These are phyloP conservation scores for Megaceryle maxima DNA, from an alignment of 2,113 vertebrate species.

Conservation along the genomic window DNA sequence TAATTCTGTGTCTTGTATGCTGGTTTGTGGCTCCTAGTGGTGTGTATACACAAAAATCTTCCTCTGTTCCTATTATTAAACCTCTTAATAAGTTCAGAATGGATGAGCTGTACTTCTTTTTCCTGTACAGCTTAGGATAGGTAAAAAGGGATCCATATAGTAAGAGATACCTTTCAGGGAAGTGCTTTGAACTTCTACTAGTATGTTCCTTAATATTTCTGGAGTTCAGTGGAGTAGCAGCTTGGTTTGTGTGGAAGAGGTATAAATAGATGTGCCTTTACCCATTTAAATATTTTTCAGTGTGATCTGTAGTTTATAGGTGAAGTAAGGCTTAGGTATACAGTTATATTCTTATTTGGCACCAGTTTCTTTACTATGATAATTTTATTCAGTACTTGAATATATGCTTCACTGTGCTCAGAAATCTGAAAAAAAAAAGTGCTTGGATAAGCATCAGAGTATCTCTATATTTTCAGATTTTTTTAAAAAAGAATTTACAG, in stretches of 20 bases:
- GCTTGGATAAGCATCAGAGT: neutral
- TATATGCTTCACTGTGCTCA: rapidly evolving
- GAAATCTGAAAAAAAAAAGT: neutral
- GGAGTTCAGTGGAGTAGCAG: neutral
- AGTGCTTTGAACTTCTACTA: neutral
- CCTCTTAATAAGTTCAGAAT: neutral
- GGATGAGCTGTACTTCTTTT: neutral
- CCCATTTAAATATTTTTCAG: neutral
- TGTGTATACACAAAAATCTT: neutral
- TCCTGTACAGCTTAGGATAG: neutral
- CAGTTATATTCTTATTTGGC: neutral
- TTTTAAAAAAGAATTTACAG: neutral
- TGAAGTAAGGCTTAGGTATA: neutral
- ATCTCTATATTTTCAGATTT: neutral
- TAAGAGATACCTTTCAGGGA: neutral
- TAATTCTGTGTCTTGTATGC: neutral
- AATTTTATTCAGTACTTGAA: neutral
- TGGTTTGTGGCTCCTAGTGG: neutral
- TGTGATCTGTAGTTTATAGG: neutral
- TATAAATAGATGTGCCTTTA: neutral
- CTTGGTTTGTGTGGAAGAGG: neutral
- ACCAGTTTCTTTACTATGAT: neutral
- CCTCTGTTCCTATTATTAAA: neutral
- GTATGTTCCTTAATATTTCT: neutral
- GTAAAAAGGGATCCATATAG: neutral